These are phyloP conservation scores for Benthochromis sp. DNA, from an alignment of 2,113 vertebrate species.

Conservation along the genomic window DNA sequence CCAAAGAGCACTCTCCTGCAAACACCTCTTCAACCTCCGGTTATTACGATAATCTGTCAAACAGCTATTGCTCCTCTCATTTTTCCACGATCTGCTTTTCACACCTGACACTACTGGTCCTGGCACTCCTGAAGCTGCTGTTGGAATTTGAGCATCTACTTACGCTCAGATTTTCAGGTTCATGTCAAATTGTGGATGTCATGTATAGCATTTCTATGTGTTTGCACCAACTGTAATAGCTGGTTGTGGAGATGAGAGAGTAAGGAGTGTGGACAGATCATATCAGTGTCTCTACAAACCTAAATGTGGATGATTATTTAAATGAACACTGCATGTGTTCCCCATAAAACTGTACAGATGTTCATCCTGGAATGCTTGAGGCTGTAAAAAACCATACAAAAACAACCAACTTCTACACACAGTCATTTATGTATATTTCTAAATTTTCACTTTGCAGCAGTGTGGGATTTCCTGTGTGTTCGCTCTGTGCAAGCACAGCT, in stretches of 20 bases:
- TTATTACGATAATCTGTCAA: neutral
- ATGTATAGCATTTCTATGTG: neutral
- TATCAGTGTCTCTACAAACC: neutral
- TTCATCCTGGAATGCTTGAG: constrained; percentile 54
- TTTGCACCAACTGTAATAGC: neutral
- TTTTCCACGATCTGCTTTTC: neutral
- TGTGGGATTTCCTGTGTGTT: constrained; percentile 10
- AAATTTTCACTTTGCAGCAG: constrained; percentile 23
- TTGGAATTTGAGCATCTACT: neutral
- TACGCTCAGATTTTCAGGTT: neutral
- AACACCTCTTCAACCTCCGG: neutral
- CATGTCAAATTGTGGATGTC: neutral
- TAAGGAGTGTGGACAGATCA: neutral
- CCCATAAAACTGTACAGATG: constrained; percentile 6
- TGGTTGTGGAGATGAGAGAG: neutral
- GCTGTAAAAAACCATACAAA: neutral
- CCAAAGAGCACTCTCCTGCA: neutral
- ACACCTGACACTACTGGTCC: neutral
- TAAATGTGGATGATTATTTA: constrained; percentile 9
- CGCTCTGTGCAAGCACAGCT: constrained; percentile 32
- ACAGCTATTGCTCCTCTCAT: neutral
- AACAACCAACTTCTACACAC: neutral
- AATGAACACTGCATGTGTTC: neutral
- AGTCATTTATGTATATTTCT: neutral
- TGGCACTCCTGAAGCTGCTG: constrained; percentile 15